phyloP scores from a whole-genome alignment of 2,888 invertebrate genomes.

The Iselma pallidipennis region DNA sequence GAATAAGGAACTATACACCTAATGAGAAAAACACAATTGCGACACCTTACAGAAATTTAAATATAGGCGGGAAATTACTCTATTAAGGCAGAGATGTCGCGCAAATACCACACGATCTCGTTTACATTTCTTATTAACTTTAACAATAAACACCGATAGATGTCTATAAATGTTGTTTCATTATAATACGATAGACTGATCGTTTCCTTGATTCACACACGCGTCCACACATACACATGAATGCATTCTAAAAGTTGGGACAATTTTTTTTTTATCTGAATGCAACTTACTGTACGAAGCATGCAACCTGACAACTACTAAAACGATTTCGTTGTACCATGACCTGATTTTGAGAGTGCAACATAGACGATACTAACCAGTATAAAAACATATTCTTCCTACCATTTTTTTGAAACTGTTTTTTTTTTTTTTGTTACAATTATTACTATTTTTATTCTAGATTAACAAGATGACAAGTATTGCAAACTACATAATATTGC shows the following conservation, averaged over 20 bases:
- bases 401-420: constrained; percentile 4
- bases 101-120: too few relatives aligned
- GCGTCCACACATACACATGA: too few relatives aligned
- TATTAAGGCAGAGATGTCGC: not conserved
- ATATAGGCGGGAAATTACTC: too few relatives aligned
- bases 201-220: not conserved
- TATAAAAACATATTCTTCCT: constrained; percentile 45
- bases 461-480: too few relatives aligned
- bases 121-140: too few relatives aligned
- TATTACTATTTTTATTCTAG: too few relatives aligned
- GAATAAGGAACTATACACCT: too few relatives aligned
- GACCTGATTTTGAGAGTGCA: constrained; percentile 55
- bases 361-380: constrained; percentile 44
- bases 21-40: too few relatives aligned
- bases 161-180: not conserved
- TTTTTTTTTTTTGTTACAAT: not conserved
- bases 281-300: constrained; percentile 45
- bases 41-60: too few relatives aligned
- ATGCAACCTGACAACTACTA: constrained; percentile 42
- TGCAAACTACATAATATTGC: too few relatives aligned
- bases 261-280: constrained; percentile 51
- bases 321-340: constrained; percentile 56
- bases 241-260: constrained; percentile 44
- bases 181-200: not conserved
- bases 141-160: not conserved